Evolutionary conservation across 2,888 invertebrate genomes (phyloP).

Genomic region (Cacoxenus indagator): DNA sequence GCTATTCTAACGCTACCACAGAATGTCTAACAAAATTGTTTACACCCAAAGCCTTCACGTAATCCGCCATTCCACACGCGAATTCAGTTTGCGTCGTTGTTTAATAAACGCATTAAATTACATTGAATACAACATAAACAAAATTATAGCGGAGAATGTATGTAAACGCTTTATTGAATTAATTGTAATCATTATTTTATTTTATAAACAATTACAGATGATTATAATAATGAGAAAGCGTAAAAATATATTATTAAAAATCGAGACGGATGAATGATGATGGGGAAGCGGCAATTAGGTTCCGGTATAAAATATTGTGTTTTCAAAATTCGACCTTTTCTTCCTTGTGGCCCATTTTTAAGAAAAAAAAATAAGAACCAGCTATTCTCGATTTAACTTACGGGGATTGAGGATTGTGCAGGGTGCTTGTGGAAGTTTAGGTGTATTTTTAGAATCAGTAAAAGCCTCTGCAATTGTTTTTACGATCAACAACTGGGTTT

Average conservation of each 20-base stretch:
- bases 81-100: not conserved
- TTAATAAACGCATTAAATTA: not conserved
- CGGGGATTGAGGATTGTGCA: too few species aligned
- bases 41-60: not conserved
- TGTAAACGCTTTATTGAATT: slow-evolving; percentile 11
- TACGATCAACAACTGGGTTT: too few species aligned
- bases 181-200: slow-evolving; percentile 16
- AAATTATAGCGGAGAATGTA: slow-evolving; percentile 2
- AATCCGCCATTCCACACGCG: not conserved
- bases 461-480: too few species aligned
- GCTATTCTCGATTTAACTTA: too few species aligned
- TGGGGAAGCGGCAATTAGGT: too few species aligned
- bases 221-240: slow-evolving; percentile 2
- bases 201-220: slow-evolving; percentile 8
- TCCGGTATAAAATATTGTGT: too few species aligned
- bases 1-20: too few species aligned
- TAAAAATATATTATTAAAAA: slow-evolving; percentile 4
- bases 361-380: too few species aligned
- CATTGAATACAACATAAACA: not conserved
- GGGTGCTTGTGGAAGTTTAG: too few species aligned
- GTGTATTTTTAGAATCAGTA: too few species aligned
- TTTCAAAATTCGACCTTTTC: too few species aligned
- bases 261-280: not conserved
- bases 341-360: too few species aligned
- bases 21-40: not conserved